These are phyloP conservation scores for Drosophila santomea DNA, from an alignment of 1,140 invertebrate genomes.

Conservation along the genomic window DNA sequence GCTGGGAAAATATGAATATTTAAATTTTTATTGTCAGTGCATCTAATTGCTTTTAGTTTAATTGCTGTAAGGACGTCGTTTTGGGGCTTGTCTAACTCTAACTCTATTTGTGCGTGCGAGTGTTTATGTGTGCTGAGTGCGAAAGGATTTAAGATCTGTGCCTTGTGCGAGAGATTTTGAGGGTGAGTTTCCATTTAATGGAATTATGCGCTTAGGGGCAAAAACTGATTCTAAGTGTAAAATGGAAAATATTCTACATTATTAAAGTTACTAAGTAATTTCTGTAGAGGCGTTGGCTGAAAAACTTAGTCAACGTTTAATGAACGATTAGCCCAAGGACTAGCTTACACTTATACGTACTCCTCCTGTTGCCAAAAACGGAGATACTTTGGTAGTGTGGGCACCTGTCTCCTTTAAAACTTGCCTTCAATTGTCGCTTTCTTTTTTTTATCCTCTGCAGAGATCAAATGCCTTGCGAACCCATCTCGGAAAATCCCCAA, in stretches of 20 bases:
- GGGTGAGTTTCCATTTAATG: constrained; percentile 47
- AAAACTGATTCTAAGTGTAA: constrained; percentile 50
- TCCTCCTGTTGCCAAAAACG: no score
- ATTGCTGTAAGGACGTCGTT: constrained; percentile 51
- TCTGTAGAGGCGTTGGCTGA: constrained; percentile 8
- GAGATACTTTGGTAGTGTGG: background rate
- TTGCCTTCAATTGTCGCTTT: constrained; percentile 20
- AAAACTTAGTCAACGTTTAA: constrained; percentile 23
- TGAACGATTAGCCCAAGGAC: constrained; percentile 7
- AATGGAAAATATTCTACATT: constrained; percentile 26
- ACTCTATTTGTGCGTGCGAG: background rate
- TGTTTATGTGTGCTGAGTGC: constrained; percentile 3
- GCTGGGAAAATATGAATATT: constrained; percentile 63
- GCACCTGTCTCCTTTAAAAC: background rate
- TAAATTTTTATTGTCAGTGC: constrained; percentile 57
- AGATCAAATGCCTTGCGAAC: constrained; percentile 30
- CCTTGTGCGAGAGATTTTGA: constrained; percentile 12
- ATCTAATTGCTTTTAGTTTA: constrained; percentile 72
- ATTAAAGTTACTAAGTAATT: constrained; percentile 32
- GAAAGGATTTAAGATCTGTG: constrained; percentile 21
- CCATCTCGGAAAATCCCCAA: constrained; percentile 32
- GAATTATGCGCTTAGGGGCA: constrained; percentile 52
- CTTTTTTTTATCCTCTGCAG: constrained; percentile 2
- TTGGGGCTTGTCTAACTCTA: constrained; percentile 3
- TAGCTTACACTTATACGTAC: background rate